phyloP scores from a whole-genome alignment of 2,797 vertebrate species.

The Sciaenops ocellatus region DNA sequence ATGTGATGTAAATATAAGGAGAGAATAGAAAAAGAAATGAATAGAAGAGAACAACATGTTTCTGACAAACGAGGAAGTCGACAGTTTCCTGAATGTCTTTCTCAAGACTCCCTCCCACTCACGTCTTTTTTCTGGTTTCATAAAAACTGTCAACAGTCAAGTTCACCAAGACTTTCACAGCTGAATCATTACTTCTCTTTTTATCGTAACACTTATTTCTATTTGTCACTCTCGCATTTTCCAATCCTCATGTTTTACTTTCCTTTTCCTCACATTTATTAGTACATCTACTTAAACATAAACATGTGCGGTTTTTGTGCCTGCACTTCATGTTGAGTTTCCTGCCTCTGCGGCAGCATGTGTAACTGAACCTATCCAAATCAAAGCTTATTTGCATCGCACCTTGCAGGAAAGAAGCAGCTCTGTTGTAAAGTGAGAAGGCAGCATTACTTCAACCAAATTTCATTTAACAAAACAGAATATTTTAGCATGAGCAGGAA shows the following conservation, averaged over 20 bases:
- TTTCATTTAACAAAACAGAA: not conserved
- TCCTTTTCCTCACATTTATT: not conserved
- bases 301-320: not conserved
- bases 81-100: conserved; percentile 56
- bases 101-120: conserved; percentile 46
- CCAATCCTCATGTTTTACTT: not conserved
- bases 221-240: not conserved
- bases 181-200: conserved; percentile 11
- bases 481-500: not conserved
- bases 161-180: not conserved
- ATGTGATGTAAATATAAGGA: not conserved
- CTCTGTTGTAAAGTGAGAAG: not conserved
- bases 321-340: conserved; percentile 27
- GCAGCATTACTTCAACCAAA: not conserved
- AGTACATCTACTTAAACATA: too few relatives aligned
- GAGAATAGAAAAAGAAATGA: not conserved
- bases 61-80: conserved; percentile 58
- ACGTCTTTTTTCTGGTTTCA: conserved; percentile 19
- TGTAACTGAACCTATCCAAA: conserved; percentile 32
- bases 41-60: conserved; percentile 23
- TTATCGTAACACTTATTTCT: not conserved
- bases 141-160: conserved; percentile 27
- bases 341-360: conserved; percentile 23
- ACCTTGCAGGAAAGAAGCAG: conserved; percentile 30
- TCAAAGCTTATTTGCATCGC: conserved; percentile 23